These are phyloP conservation scores for Taxidea taxus DNA, from an alignment of 2,113 vertebrate species.

Conservation along the genomic window DNA sequence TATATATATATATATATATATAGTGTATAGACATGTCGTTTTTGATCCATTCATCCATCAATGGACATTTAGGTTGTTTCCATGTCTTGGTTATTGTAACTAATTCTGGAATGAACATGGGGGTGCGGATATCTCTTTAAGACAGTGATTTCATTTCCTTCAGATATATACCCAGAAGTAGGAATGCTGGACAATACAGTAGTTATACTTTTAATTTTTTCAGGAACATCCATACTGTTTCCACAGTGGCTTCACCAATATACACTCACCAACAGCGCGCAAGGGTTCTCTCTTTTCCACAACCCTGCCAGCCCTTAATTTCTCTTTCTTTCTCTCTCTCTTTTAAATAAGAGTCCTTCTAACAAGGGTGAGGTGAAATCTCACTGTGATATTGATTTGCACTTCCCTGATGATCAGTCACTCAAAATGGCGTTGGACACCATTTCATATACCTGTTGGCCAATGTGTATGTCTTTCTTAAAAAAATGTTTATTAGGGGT, in stretches of 20 bases:
- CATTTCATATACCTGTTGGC: background rate
- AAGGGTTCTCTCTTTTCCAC: background rate
- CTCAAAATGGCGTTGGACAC: background rate
- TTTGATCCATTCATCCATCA: background rate
- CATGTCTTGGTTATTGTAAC: background rate
- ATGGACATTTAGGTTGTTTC: background rate
- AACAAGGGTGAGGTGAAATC: background rate
- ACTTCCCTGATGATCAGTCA: background rate
- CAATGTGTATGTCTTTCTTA: background rate
- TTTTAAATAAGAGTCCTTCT: background rate
- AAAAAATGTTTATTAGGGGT: background rate
- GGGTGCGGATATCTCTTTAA: background rate
- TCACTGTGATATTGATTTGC: background rate
- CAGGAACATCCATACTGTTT: background rate
- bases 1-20: background rate
- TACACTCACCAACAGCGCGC: background rate
- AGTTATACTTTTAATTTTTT: background rate
- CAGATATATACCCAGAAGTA: background rate
- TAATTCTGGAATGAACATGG: background rate
- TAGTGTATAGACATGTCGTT: background rate
- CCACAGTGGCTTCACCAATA: background rate
- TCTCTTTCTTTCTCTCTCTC: background rate
- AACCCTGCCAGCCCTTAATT: background rate
- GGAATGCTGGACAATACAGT: background rate
- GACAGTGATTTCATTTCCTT: background rate